Evolutionary conservation across 1,140 invertebrate species (phyloP).

Genomic region (Heterodera schachtii): DNA sequence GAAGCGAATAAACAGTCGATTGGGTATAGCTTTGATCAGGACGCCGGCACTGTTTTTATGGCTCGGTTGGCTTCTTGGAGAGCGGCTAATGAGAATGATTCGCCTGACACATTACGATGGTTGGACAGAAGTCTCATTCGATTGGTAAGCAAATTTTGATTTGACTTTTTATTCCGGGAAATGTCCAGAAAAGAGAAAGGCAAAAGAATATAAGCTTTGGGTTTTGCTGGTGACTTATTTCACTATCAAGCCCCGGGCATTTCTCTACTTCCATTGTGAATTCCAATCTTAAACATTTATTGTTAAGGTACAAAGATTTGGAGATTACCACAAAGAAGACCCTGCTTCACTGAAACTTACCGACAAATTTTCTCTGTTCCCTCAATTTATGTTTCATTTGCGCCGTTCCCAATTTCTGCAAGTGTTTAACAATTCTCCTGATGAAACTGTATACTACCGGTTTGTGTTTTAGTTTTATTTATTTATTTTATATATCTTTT

Average conservation of each 20-base stretch:
- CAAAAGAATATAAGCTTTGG: too few species aligned
- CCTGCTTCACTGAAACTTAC: slow-evolving; percentile 90
- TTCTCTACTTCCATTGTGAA: too few species aligned
- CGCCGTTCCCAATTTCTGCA: slow-evolving; percentile 97
- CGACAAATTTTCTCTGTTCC: slow-evolving; percentile 96
- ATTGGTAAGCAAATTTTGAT: slow-evolving; percentile 73
- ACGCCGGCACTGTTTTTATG: slow-evolving; percentile 91
- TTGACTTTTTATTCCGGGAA: background rate
- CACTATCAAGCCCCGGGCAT: too few species aligned
- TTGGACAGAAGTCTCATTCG: slow-evolving; percentile 95
- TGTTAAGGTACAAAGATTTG: slow-evolving; percentile 94
- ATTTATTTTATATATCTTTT: slow-evolving; percentile 18
- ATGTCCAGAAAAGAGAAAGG: too few species aligned
- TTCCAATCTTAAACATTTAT: background rate
- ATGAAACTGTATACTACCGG: slow-evolving; percentile 99
- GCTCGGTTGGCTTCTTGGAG: slow-evolving; percentile 91
- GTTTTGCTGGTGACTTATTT: too few species aligned
- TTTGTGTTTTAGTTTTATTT: slow-evolving; percentile 61
- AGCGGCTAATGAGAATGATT: slow-evolving; percentile 88
- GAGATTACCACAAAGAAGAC: slow-evolving; percentile 95
- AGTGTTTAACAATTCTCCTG: slow-evolving; percentile 99
- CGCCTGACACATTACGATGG: slow-evolving; percentile 95
- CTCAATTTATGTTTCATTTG: slow-evolving; percentile 99
- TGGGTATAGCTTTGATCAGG: slow-evolving; percentile 73
- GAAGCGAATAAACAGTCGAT: slow-evolving; percentile 70